These are phyloP conservation scores for Norana najaformis DNA, from an alignment of 2,888 invertebrate species.

Conservation along the genomic window DNA sequence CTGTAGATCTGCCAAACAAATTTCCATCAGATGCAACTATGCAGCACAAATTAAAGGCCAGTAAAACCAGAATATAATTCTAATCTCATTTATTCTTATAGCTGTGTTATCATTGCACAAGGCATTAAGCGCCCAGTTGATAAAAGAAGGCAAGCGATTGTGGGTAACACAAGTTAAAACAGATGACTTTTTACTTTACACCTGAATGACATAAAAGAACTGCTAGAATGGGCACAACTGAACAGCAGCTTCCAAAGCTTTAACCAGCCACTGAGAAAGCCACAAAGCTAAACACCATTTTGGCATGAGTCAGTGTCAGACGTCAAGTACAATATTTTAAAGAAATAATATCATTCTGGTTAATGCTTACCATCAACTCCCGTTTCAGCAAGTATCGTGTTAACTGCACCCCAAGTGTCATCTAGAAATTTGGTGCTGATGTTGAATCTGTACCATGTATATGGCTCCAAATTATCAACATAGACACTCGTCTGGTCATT, in stretches of 20 bases:
- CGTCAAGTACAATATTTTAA: not conserved
- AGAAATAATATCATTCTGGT: not conserved
- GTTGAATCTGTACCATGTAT: slow-evolving; percentile 58
- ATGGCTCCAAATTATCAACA: slow-evolving; percentile 54
- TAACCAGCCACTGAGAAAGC: too few relatives aligned
- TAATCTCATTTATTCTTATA: too few relatives aligned
- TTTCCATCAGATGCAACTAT: too few relatives aligned
- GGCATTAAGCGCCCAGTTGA: too few relatives aligned
- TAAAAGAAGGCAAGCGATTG: too few relatives aligned
- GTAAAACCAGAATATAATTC: too few relatives aligned
- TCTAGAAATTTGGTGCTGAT: slow-evolving; percentile 57
- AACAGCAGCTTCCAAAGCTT: not conserved
- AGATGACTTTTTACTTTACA: not conserved
- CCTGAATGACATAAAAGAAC: too few relatives aligned
- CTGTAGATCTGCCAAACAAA: too few relatives aligned
- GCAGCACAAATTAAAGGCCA: too few relatives aligned
- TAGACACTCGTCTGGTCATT: slow-evolving; percentile 49
- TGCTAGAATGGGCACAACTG: too few relatives aligned
- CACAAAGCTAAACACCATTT: not conserved
- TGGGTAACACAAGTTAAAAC: too few relatives aligned
- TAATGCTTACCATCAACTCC: slow-evolving; percentile 43
- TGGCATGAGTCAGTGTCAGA: not conserved
- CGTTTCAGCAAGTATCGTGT: slow-evolving; percentile 52
- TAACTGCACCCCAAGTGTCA: slow-evolving; percentile 49
- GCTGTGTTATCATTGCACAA: too few relatives aligned